These are phyloP conservation scores for Podocnemis expansa DNA, from an alignment of 2,113 vertebrate species.

Conservation along the genomic window DNA sequence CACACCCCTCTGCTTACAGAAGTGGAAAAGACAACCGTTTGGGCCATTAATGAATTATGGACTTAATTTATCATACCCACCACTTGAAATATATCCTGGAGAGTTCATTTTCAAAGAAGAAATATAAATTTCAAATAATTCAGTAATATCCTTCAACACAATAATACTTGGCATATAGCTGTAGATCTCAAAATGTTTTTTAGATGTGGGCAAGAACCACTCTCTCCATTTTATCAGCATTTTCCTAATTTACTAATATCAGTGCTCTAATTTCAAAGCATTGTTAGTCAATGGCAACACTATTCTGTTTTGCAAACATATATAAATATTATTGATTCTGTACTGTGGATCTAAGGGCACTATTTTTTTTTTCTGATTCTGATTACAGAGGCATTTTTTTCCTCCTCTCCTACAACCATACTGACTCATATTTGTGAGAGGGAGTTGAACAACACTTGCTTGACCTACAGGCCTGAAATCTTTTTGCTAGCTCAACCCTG, in stretches of 20 bases:
- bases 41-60: not conserved
- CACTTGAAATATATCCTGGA: not conserved
- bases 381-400: not conserved
- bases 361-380: not conserved
- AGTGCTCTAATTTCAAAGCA: not conserved
- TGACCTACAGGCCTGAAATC: conserved; percentile 20
- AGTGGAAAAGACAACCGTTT: not conserved
- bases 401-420: not conserved
- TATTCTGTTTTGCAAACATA: not conserved
- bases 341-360: not conserved
- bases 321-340: not conserved
- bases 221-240: not conserved
- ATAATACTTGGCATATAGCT: not conserved
- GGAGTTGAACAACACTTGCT: conserved; percentile 23
- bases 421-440: not conserved
- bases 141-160: not conserved
- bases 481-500: not conserved
- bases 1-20: fast-evolving
- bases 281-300: not conserved
- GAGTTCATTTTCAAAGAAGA: not conserved
- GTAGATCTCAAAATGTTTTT: not conserved
- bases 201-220: not conserved
- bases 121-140: not conserved
- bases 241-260: not conserved
- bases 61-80: not conserved